Base-by-base conservation (phyloP, 2,888 invertebrate species). In the Lingula anatina region DNA sequence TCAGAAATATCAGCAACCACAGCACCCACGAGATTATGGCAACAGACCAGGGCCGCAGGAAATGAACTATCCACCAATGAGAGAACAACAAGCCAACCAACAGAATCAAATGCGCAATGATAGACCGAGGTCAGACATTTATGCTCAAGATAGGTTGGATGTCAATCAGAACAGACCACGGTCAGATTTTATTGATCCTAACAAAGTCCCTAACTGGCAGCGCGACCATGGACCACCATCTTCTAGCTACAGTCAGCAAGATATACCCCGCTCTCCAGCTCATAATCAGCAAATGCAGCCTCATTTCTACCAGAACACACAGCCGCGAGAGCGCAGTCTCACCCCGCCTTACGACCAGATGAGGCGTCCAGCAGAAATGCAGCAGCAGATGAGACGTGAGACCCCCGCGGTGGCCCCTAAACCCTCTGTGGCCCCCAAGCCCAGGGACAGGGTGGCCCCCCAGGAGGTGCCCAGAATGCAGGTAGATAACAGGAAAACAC, bases 201-300 rank as follows among this genome's bases (percentile, higher is more conserved):
- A 60, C 38, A 62, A 60, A 39, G 53, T 70, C n/a, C 56, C 59
- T n/a, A 66, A 68, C 26, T 66, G 63, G 68, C 68, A 69, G 50
- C 68, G 68, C 36, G 61, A 62, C 44, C 46, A 49, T 44, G 31
- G 26, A 15, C 26, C 26, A 26, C 42, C 5, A 42, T 15, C 25
- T 12, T 18, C 15, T 26, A 42, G 20, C 24, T n/a, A n/a, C 31
- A 9, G 31, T 31, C 65, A 66, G 44, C 61, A 65, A 45, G 74
- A 75, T 54, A 62, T 70, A 20, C 60, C 73, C 24, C 64, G 73
- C 37, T 64, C 71, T 47, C 70, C 70, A 47, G 68, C 69, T 18
- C 58, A 59, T 21, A 64, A 62, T 51, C 60, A 64, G 38, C 50
- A 59, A 21, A 51, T 59, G 26, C 68, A 68, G 54, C 65, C 61